phyloP scores from a whole-genome alignment of 2,113 vertebrate species.

The Dicentrarchus labrax region DNA sequence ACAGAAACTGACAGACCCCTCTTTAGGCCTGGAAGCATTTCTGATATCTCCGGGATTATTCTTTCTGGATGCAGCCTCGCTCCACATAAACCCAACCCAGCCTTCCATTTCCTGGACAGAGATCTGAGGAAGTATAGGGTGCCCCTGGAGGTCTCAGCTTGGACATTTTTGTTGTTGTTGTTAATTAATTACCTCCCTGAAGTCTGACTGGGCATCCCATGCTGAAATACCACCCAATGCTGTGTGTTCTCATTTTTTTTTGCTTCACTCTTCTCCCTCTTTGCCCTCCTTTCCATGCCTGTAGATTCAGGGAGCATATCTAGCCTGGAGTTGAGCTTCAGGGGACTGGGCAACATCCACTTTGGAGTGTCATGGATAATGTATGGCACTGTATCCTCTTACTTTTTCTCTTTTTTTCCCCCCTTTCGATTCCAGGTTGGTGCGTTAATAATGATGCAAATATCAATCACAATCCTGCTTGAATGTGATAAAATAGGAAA shows the following conservation, averaged over 20 bases:
- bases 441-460: slow-evolving; percentile 8
- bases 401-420: neutral
- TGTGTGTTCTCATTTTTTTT: slow-evolving; percentile 77
- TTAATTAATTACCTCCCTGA: slow-evolving; percentile 87
- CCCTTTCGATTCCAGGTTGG: neutral
- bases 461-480: neutral
- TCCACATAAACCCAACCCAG: slow-evolving; percentile 66
- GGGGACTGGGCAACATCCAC: slow-evolving; percentile 36
- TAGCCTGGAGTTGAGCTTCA: slow-evolving; percentile 57
- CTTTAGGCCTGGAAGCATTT: slow-evolving; percentile 12
- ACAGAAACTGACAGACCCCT: neutral
- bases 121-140: slow-evolving; percentile 77
- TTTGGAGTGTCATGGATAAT: slow-evolving; percentile 48
- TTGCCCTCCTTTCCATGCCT: slow-evolving; percentile 73
- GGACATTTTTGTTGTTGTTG: slow-evolving; percentile 85
- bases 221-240: slow-evolving; percentile 74
- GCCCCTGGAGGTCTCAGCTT: slow-evolving; percentile 74
- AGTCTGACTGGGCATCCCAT: slow-evolving; percentile 78
- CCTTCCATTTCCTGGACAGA: slow-evolving; percentile 75
- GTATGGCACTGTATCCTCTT: slow-evolving; percentile 25
- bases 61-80: slow-evolving; percentile 49
- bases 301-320: slow-evolving; percentile 60
- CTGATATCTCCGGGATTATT: slow-evolving; percentile 28
- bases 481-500: neutral
- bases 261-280: slow-evolving; percentile 55